Conservation (phyloP, 2,797 vertebrate species). For the Cuniculus paca region DNA sequence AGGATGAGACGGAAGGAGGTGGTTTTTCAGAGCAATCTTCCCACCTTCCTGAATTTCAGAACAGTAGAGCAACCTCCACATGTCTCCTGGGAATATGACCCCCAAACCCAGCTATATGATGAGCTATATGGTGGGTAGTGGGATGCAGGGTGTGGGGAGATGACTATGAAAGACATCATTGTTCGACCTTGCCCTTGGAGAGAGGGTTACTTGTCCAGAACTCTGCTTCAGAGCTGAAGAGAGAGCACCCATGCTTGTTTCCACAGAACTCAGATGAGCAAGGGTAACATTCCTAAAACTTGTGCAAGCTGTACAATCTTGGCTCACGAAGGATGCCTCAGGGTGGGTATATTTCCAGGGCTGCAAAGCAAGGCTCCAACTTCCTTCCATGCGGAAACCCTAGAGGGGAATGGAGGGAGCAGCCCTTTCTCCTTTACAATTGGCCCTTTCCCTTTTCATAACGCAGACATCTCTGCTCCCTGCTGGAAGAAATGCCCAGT, state of each 20-base stretch:
- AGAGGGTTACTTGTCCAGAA: not conserved
- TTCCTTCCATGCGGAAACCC: not conserved
- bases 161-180: not conserved
- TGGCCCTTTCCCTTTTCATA: not conserved
- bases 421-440: not conserved
- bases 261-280: not conserved
- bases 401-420: accelerated
- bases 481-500: not conserved
- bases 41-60: not conserved
- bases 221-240: not conserved
- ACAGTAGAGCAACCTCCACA: not conserved
- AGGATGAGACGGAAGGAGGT: not conserved
- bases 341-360: too few species aligned
- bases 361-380: not conserved
- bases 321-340: not conserved
- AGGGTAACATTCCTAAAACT: not conserved
- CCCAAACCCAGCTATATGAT: not conserved
- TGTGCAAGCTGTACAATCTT: not conserved
- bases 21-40: not conserved
- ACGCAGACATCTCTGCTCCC: not conserved
- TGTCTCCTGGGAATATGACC: not conserved
- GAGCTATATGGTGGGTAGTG: not conserved
- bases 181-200: not conserved
- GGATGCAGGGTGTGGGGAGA: not conserved
- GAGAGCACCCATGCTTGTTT: not conserved